phyloP scores from a whole-genome alignment of 1,140 invertebrate species.

The honey bee (Apis mellifera) region DNA sequence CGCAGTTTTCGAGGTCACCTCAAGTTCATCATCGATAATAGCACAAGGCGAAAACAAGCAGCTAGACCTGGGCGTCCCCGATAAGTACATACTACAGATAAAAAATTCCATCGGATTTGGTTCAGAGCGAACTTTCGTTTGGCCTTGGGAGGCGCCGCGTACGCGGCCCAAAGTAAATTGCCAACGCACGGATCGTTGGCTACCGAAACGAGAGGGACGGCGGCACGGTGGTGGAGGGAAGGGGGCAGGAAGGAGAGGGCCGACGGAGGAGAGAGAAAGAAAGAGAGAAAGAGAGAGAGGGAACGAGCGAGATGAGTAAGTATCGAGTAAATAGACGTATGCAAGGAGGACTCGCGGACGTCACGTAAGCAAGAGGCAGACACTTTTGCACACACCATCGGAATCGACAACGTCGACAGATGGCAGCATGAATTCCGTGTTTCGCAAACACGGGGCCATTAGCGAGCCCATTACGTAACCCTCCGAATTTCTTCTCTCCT shows the following conservation, averaged over 20 bases:
- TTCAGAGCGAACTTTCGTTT: slow-evolving; percentile 67
- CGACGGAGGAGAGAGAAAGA: neutral
- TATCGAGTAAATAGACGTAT: slow-evolving; percentile 57
- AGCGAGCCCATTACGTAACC: slow-evolving; percentile 52
- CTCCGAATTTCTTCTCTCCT: slow-evolving; percentile 29
- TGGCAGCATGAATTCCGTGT: slow-evolving; percentile 54
- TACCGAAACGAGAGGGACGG: slow-evolving; percentile 43
- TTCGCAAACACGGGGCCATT: slow-evolving; percentile 20
- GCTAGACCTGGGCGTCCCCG: slow-evolving; percentile 77
- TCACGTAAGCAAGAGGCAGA: slow-evolving; percentile 40
- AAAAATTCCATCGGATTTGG: slow-evolving; percentile 67
- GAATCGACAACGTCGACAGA: slow-evolving; percentile 55
- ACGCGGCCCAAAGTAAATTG: slow-evolving; percentile 51
- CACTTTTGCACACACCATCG: slow-evolving; percentile 39
- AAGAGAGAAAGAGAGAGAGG: neutral
- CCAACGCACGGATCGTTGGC: slow-evolving; percentile 44
- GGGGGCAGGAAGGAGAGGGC: neutral
- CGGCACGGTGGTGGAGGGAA: neutral
- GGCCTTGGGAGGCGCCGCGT: slow-evolving; percentile 65
- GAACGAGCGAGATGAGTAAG: slow-evolving; percentile 24
- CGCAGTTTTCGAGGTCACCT: slow-evolving; percentile 77
- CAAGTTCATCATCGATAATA: slow-evolving; percentile 81
- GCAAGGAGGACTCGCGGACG: slow-evolving; percentile 25
- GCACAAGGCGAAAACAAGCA: slow-evolving; percentile 77
- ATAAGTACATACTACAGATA: slow-evolving; percentile 73